Evolutionary conservation across 2,888 invertebrate genomes (phyloP).

Genomic region (Ellobium chinense): DNA sequence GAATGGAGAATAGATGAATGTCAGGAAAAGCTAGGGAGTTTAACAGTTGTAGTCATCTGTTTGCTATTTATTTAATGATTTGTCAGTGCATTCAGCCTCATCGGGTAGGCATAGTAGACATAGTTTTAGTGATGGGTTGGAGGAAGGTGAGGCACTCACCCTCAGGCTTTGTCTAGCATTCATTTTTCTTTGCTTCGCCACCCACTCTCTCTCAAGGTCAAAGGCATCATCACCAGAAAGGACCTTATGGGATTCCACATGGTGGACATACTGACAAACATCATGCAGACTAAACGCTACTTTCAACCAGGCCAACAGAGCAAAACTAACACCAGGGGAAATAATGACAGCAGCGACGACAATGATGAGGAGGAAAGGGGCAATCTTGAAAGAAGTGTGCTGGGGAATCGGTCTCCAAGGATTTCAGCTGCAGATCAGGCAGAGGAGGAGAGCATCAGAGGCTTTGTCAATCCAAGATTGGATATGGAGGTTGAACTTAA

Average conservation of each 20-base stretch:
- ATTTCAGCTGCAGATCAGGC: too few species aligned
- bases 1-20: too few species aligned
- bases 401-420: too few species aligned
- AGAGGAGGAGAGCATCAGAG: not conserved
- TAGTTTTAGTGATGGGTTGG: too few species aligned
- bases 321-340: not conserved
- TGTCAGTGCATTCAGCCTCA: too few species aligned
- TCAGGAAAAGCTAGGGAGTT: too few species aligned
- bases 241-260: slow-evolving; percentile 79
- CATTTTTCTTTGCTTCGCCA: too few species aligned
- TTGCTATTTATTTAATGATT: too few species aligned
- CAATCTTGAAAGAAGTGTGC: not conserved
- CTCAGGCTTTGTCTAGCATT: too few species aligned
- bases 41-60: too few species aligned
- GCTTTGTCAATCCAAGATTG: not conserved
- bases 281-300: slow-evolving; percentile 47
- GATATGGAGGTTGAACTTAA: not conserved
- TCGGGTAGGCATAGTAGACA: too few species aligned
- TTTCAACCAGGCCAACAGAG: slow-evolving; percentile 1
- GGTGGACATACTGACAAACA: slow-evolving; percentile 73
- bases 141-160: not conserved
- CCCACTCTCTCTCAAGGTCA: slow-evolving; percentile 9
- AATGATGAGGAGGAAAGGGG: not conserved
- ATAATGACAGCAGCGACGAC: not conserved
- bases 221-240: slow-evolving; percentile 79